phyloP scores from a whole-genome alignment of 2,797 vertebrate species.

The Liasis olivaceus region DNA sequence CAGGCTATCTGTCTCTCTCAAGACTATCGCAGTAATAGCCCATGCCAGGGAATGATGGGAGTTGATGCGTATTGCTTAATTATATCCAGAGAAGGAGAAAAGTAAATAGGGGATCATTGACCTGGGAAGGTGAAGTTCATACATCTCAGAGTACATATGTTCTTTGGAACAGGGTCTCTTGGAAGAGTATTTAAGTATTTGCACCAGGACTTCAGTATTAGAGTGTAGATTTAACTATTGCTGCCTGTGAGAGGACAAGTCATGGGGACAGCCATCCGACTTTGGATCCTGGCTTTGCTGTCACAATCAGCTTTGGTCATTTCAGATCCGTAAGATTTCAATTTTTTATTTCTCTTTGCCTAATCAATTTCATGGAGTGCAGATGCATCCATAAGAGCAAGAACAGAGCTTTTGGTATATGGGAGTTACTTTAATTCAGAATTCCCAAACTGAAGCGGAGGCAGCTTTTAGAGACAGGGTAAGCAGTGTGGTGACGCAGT shows the following conservation, averaged over 20 bases:
- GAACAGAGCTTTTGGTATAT: neutral
- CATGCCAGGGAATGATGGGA: neutral
- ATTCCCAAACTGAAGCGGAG: neutral
- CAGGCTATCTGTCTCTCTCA: neutral
- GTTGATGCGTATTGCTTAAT: neutral
- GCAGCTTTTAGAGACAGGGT: neutral
- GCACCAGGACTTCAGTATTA: neutral
- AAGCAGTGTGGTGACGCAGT: neutral
- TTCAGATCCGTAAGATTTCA: conserved; percentile 9
- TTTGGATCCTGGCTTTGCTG: conserved; percentile 1
- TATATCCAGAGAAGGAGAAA: neutral
- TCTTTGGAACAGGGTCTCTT: neutral
- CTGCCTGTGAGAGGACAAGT: neutral
- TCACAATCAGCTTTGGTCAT: neutral
- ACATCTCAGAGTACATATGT: neutral
- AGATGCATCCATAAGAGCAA: neutral
- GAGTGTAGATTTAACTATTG: neutral
- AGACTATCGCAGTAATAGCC: neutral
- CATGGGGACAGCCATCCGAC: neutral
- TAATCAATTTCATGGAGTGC: neutral
- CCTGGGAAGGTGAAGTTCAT: neutral
- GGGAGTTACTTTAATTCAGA: neutral
- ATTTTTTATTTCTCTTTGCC: conserved; percentile 5
- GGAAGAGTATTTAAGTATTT: neutral
- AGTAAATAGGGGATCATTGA: neutral